A percentile compares a stretch with the other conserved stretches of the same genome.
Evolutionary conservation across 1,140 invertebrate species (phyloP).

Genomic region (Notospermus geniculatus): DNA sequence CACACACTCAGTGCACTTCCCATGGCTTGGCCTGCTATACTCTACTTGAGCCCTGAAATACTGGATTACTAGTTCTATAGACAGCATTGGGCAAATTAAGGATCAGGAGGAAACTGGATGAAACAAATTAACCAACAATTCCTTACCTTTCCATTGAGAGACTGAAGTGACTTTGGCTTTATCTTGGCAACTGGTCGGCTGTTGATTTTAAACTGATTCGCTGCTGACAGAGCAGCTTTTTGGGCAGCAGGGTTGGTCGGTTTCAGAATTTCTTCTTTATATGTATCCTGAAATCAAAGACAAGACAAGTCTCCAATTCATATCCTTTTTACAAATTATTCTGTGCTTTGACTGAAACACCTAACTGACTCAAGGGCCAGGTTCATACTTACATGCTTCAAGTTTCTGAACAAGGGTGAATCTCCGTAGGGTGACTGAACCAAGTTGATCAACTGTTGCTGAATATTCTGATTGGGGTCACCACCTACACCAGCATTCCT

Average conservation of each 20-base stretch:
- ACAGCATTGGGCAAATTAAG: too few species aligned
- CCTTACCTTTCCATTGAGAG: slow-evolving; percentile 46
- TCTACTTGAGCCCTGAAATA: too few species aligned
- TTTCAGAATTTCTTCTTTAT: slow-evolving; percentile 70
- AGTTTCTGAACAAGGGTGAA: slow-evolving; percentile 71
- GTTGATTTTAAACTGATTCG: slow-evolving; percentile 65
- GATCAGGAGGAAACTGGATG: background rate
- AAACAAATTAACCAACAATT: background rate
- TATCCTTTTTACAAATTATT: too few species aligned
- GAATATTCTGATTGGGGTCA: slow-evolving; percentile 38
- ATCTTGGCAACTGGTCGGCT: slow-evolving; percentile 62
- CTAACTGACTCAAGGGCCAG: too few species aligned
- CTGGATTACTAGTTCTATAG: too few species aligned
- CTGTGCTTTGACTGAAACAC: too few species aligned
- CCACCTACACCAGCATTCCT: slow-evolving; percentile 30
- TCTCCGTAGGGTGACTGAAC: slow-evolving; percentile 76
- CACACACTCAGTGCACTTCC: too few species aligned
- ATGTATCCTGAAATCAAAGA: slow-evolving; percentile 43
- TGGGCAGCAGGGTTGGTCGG: slow-evolving; percentile 70
- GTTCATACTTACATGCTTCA: slow-evolving; percentile 64
- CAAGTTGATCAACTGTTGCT: slow-evolving; percentile 68
- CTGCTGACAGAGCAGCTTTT: slow-evolving; percentile 61
- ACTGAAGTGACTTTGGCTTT: slow-evolving; percentile 58
- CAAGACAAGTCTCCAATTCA: too few species aligned
- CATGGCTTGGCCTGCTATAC: too few species aligned